Percentiles rank a stretch among this genome's conserved stretches.
Conservation (phyloP, 2,888 invertebrate species). For the Caenorhabditis angaria region DNA sequence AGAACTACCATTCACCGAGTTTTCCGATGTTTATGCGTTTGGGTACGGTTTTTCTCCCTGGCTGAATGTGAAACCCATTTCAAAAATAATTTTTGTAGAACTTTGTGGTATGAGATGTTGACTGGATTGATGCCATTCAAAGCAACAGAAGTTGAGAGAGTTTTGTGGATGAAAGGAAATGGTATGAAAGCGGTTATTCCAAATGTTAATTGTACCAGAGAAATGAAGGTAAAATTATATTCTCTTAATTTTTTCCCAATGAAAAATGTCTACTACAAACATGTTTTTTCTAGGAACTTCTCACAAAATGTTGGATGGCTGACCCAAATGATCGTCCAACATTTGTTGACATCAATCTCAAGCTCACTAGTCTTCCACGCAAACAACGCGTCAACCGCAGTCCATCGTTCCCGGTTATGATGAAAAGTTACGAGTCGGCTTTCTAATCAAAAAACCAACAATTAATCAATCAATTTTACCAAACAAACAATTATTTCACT, state of each 20-base stretch:
- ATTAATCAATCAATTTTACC: not conserved
- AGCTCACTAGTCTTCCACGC: conserved; percentile 90
- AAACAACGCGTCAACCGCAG: conserved; percentile 89
- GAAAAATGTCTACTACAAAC: not conserved
- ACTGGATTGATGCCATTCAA: conserved; percentile 75
- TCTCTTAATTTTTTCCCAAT: not conserved
- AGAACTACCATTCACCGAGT: conserved; percentile 89
- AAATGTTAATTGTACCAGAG: conserved; percentile 90
- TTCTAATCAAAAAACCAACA: conserved; percentile 16
- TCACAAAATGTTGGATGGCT: conserved; percentile 94
- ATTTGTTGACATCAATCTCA: conserved; percentile 84
- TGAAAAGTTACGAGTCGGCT: conserved; percentile 47
- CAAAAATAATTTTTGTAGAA: conserved; percentile 18
- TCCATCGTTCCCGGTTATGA: conserved; percentile 86
- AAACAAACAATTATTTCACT: too few relatives aligned
- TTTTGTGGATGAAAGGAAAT: conserved; percentile 97
- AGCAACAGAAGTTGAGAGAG: conserved; percentile 83
- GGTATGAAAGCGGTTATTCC: conserved; percentile 94
- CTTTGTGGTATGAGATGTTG: conserved; percentile 43
- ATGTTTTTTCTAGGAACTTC: conserved; percentile 82
- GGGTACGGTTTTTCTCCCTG: conserved; percentile 79
- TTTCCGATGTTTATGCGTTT: conserved; percentile 96
- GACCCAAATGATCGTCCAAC: conserved; percentile 86
- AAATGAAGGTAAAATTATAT: conserved; percentile 83
- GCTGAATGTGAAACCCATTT: not conserved